Evolutionary conservation across 2,797 vertebrate species (phyloP), one percentile per base, ranked within the genome.

Genomic region (Sebastes baramenuke): DNA sequence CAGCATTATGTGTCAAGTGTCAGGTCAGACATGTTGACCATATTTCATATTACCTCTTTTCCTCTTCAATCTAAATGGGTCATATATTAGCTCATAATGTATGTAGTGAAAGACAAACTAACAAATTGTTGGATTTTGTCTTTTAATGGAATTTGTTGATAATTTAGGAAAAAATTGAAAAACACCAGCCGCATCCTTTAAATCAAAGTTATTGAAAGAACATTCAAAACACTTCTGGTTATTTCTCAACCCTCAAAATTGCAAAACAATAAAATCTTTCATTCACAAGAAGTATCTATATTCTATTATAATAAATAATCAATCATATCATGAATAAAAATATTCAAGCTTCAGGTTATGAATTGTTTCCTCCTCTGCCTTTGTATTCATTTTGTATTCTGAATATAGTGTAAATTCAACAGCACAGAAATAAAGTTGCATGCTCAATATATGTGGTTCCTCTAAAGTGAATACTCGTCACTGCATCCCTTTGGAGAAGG

Each of bases 251-350:
- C 18, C 8, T 52, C 5, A 79, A 78, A 66, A 68, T 8, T 62
- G 25, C 7, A 64, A 56, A 66, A 74, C n/a, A 77, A 60, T 18
- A 20, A 64, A 49, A 58, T 60, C 29, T 72, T 6, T 4, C 3
- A 79, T 69, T 84, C 54, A 61, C 22, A 81, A 55, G 58, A 75
- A 77, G 12, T 20, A 87, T 87, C 76, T 72, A 82, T 91, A 88
- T 83, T 92, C 70, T 58, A 80, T 84, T 54, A 46, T 16, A 46
- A 80, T 92, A 61, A 93, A 93, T 94, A 87, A 87, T 85, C 55
- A 75, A 91, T 88, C 32, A 72, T 18, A 88, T 55, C 8, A 54
- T 52, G 46, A 67, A 65, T 64, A 27, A 32, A 71, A 49, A 87
- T 86, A 90, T 90, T 88, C 54, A 77, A 58, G 84, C 85, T 91